Base-by-base conservation (phyloP, 2,113 vertebrate genomes). In the Natator depressus region DNA sequence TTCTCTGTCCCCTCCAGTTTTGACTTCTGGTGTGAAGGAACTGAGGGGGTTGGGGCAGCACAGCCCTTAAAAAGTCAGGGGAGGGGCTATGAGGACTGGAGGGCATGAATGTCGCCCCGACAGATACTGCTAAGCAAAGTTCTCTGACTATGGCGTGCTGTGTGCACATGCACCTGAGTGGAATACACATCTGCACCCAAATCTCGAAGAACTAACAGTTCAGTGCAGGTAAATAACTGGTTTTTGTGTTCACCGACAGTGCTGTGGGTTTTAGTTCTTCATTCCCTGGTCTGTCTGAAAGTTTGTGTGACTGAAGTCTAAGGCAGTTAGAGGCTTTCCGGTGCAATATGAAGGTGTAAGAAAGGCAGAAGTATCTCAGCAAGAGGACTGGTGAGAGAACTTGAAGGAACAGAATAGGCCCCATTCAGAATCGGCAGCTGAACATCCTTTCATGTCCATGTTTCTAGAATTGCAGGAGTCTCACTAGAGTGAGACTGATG, bases 281-380 rank as follows among this genome's bases (percentile, higher is more conserved):
- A 10, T 72, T 72, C n/a, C 35, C 93, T 96, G 27, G 57, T 94
- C 94, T 95, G 92, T 97, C 84, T 87, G 93, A 87, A 91, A 96
- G 85, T 95, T 96, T 95, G 95, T 89, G 75, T 94, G 95, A 96
- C 89, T 87, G 65, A 72, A 72, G n/a, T 4, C 8, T 72, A 38
- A 92, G 87, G 90, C 88, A 96, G 92, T 95, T 94, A 94, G 96
- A 94, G 87, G 57, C 3, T 62, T 62, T 62, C 25, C 1, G 1
- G 12, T 62, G 27, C 57, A 62, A 62, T 62, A 14, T 31, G 27
- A 62, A 62, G 57, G 5, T 29, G 57, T 62, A 31, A 62, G 57
- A 62, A 62, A 29, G 27, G 27, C 57, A 62, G 57, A 29, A 31
- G 57, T 27, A 62, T 29, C 57, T 29, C 29, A 31, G 27, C 57